phyloP scores from a whole-genome alignment of 2,113 vertebrate species.

The Xenopus laevis region DNA sequence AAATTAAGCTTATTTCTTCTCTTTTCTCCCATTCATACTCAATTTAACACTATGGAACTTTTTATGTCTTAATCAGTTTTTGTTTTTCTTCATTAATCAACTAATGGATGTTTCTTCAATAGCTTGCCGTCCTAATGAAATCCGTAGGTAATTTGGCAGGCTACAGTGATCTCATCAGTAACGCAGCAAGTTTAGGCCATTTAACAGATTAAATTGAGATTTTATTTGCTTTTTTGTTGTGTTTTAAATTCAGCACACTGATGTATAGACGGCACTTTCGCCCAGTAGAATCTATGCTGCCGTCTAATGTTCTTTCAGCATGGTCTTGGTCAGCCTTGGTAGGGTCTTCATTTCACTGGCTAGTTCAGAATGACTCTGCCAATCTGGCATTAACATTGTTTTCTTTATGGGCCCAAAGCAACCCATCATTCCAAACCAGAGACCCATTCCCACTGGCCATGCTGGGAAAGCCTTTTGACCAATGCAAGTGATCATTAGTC shows the following conservation, averaged over 20 bases:
- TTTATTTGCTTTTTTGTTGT: conserved; percentile 46
- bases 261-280: not conserved
- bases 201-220: conserved; percentile 55
- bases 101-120: conserved; percentile 62
- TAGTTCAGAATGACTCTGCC: too few species aligned
- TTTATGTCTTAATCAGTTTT: conserved; percentile 61
- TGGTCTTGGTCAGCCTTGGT: too few species aligned
- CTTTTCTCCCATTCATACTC: conserved; percentile 47
- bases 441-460: too few species aligned
- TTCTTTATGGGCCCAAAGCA: too few species aligned
- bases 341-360: too few species aligned
- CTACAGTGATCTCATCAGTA: conserved; percentile 58
- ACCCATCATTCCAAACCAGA: too few species aligned
- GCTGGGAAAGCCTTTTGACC: too few species aligned
- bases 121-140: conserved; percentile 58
- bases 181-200: conserved; percentile 52
- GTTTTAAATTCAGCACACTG: conserved; percentile 13
- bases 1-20: conserved; percentile 14
- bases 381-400: too few species aligned
- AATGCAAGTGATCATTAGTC: too few species aligned
- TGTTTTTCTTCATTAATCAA: conserved; percentile 75
- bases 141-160: conserved; percentile 55
- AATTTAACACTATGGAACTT: conserved; percentile 58
- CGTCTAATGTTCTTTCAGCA: too few species aligned
- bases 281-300: too few species aligned